phyloP scores from a whole-genome alignment of 2,888 invertebrate species.

The Panzeria rudis region DNA sequence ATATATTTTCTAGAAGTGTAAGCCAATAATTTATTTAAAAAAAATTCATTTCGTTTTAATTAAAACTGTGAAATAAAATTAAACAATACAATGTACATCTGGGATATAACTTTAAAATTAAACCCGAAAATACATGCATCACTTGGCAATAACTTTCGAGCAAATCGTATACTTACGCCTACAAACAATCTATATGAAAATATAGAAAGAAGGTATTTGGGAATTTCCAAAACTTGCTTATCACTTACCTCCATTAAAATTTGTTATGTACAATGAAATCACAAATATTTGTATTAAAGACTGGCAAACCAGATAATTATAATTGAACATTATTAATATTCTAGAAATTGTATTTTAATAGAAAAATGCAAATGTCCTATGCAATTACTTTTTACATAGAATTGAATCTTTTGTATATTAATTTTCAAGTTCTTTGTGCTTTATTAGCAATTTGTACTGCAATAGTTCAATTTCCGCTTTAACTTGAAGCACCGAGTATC shows the following conservation, averaged over 20 bases:
- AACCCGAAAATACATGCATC: too few relatives aligned
- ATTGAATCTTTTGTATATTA: neutral
- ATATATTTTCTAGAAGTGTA: too few relatives aligned
- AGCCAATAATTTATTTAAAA: too few relatives aligned
- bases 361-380: constrained; percentile 5
- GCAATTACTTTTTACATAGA: constrained; percentile 1
- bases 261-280: constrained; percentile 38
- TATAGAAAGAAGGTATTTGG: neutral
- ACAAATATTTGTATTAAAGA: constrained; percentile 13
- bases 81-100: too few relatives aligned
- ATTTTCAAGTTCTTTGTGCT: constrained; percentile 32
- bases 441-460: neutral
- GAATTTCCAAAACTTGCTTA: constrained; percentile 5
- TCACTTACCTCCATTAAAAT: constrained; percentile 55
- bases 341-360: neutral
- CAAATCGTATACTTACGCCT: neutral
- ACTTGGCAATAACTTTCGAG: constrained; percentile 5
- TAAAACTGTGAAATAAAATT: too few relatives aligned
- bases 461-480: constrained; percentile 1
- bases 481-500: constrained; percentile 40
- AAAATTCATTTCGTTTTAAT: too few relatives aligned
- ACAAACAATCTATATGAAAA: neutral
- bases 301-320: constrained; percentile 19
- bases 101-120: too few relatives aligned
- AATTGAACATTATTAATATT: constrained; percentile 46